Evolutionary conservation across 2,797 vertebrate species (phyloP).

Genomic region (Dendrocincla fuliginosa): DNA sequence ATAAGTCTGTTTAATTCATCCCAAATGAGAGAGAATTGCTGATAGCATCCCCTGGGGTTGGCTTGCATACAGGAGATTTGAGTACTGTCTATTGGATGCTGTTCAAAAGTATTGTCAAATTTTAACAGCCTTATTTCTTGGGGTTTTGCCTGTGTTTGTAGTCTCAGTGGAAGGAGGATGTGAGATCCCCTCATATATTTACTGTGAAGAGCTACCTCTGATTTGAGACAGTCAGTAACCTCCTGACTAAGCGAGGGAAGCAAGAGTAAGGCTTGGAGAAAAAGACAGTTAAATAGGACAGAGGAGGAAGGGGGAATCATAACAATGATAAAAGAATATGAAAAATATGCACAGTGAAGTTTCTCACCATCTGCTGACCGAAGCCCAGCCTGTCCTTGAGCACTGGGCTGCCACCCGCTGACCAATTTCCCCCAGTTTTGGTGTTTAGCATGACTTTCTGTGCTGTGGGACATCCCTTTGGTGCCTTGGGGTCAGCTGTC

Average conservation of each 20-base stretch:
- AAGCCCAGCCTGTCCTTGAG: not conserved
- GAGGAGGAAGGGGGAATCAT: not conserved
- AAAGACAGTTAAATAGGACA: not conserved
- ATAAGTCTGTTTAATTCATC: not conserved
- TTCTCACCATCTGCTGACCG: not conserved
- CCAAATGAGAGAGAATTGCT: not conserved
- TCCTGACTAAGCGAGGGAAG: not conserved
- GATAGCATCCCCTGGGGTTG: not conserved
- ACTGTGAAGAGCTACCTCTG: not conserved
- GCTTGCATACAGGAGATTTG: not conserved
- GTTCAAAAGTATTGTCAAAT: not conserved
- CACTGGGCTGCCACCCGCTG: not conserved
- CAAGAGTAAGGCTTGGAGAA: not conserved
- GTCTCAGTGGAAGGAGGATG: not conserved
- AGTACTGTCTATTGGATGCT: not conserved
- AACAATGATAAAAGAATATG: too few relatives aligned
- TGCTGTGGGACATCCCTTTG: not conserved
- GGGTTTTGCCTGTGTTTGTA: not conserved
- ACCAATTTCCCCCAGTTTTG: not conserved
- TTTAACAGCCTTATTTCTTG: not conserved
- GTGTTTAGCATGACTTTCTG: not conserved
- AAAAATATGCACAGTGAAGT: not conserved
- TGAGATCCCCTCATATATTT: not conserved
- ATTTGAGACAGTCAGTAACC: not conserved
- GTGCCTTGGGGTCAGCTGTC: not conserved